Base-by-base conservation (phyloP, 2,113 vertebrate genomes). In the Cochlearius cochlearius region DNA sequence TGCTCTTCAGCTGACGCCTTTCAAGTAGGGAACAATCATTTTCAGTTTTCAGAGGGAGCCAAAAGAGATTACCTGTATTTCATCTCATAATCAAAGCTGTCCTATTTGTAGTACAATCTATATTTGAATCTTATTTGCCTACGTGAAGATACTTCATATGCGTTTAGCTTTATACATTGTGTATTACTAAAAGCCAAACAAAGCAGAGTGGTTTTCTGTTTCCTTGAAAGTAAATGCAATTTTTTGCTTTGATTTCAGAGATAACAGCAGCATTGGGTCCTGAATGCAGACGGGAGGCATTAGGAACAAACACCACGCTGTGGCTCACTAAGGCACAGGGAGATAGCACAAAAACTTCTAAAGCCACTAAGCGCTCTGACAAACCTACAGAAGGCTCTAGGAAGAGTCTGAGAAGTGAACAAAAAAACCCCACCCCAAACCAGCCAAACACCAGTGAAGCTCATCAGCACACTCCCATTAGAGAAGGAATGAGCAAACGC, bases 51-150 rank as follows among this genome's bases (percentile, higher is more conserved):
- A 50, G 72, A 76, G 43, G 72, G 47, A 80, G 34, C 36, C 36
- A n/a, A 30, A 74, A 71, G 77, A 90, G 60, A 86, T 66, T 66
- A 94, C 78, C 78, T 86, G 49, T 29, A 80, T 92, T 94, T 96
- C 52, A 77, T 91, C 88, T 91, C 66, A 43, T 67, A 82, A 85
- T 90, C 90, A 95, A 96, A 93, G 92, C 76, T 86, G 66, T 38
- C 60, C 8, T 3, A 41, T 80, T 84, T 86, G 62, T 73, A 90
- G 22, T 21, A 60, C 3, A 15, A 83, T 86, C 62, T 68, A 2
- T 49, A 73, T 69, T 88, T 79, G 38, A 92, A 80, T 78, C 41
- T 77, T 56, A 67, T 83, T 96, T 94, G 25, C 43, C 50, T 91
- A 1, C 34, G 25, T 64, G 36, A 94, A 92, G 60, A 77, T 19